Percentiles rank a stretch among this genome's conserved stretches.
phyloP scores from a whole-genome alignment of 2,888 invertebrate genomes.

The Arge pagana region DNA sequence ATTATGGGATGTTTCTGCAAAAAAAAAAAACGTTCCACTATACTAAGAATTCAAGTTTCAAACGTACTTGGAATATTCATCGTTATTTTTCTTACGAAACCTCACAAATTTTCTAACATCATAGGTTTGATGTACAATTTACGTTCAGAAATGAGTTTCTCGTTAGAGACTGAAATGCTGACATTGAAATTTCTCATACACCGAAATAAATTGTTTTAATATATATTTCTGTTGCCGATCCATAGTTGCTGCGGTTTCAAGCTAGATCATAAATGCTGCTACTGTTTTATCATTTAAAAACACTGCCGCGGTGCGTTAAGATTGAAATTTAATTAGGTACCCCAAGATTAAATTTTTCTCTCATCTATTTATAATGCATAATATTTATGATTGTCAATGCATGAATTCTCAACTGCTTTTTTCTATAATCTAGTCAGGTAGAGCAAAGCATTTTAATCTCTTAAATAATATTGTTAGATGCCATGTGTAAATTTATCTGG shows the following conservation, averaged over 20 bases:
- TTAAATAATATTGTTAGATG: slow-evolving; percentile 47
- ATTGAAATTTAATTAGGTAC: slow-evolving; percentile 34
- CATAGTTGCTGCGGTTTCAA: background rate
- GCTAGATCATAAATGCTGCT: background rate
- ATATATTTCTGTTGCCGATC: background rate
- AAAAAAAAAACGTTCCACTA: too few relatives aligned
- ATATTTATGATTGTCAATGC: slow-evolving; percentile 45
- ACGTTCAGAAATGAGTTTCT: too few relatives aligned
- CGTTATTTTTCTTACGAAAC: too few relatives aligned
- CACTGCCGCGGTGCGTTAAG: slow-evolving; percentile 20
- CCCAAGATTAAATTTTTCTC: slow-evolving; percentile 36
- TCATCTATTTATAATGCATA: slow-evolving; percentile 37
- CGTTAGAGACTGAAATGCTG: too few relatives aligned
- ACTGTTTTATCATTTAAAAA: background rate
- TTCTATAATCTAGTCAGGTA: slow-evolving; percentile 55
- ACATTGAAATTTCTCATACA: too few relatives aligned
- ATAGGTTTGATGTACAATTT: too few relatives aligned
- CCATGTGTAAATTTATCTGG: too few relatives aligned
- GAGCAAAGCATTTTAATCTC: slow-evolving; percentile 48
- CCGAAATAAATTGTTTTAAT: too few relatives aligned
- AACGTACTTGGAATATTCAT: too few relatives aligned
- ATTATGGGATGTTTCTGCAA: too few relatives aligned
- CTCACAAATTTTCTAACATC: too few relatives aligned
- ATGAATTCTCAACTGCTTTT: slow-evolving; percentile 47
- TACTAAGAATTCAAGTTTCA: too few relatives aligned